Base-by-base conservation (phyloP, 2,113 vertebrate species). In the Dipodomys ordii region DNA sequence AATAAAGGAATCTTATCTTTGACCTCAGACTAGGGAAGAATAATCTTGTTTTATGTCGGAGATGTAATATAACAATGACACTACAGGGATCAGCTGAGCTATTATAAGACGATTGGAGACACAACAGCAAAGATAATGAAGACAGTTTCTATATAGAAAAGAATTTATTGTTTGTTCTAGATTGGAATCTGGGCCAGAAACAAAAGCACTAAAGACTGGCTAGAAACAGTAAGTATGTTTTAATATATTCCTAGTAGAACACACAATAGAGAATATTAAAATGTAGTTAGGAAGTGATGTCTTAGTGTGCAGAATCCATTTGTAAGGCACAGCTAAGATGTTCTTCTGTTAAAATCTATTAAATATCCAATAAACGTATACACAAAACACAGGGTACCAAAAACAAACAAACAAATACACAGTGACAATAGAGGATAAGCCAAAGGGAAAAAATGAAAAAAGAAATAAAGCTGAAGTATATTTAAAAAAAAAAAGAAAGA, bases 221-320 rank as follows among this genome's bases (percentile, higher is more conserved):
- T 95, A 57, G 39, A 93, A 87, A 95, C 84, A 95, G 44, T 25
- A 86, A 95, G 20, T 90, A 92, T 95, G 97, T 98, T 97, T 97
- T 94, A 98, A 97, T 97, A 80, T 90, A 88, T 96, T 97, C 84
- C 85, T 98, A 96, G 92, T 69, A 92, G 90, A 97, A 97, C 92
- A 97, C 76, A 95, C 93, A 94, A 87, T 95, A 83, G 94, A 97
- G 95, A 94, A 96, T 95, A 93, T 87, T 97, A 83, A 94, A 94
- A 96, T 95, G 69, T 85, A 98, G 97, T 97, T 98, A 97, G 49
- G 62, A 96, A 88, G 67, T 95, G 88, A 92, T 97, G 69, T 86
- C 95, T 57, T 49, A 89, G 74, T 96, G 94, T 97, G 80, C 91
- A 97, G 79, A 97, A 96, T 94, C 71, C 96, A 83, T 96, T 97